phyloP scores from a whole-genome alignment of 2,888 invertebrate species.

The Trilocha varians region DNA sequence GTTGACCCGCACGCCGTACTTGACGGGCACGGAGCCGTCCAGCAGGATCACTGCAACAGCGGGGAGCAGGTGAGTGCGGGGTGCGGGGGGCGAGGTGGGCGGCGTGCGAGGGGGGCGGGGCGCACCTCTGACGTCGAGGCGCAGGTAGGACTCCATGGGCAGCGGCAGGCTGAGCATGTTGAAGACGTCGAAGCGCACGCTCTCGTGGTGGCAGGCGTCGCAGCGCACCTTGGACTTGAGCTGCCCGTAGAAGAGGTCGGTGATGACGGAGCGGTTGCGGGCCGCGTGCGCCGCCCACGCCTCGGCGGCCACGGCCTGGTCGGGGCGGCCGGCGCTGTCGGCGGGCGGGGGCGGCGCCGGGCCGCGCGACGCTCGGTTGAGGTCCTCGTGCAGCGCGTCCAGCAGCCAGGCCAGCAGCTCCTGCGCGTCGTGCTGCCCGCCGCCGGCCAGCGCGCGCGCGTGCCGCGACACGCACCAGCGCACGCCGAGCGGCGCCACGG shows the following conservation, averaged over 20 bases:
- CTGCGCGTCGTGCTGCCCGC: slow-evolving; percentile 95
- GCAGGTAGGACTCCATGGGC: slow-evolving; percentile 89
- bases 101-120: neutral
- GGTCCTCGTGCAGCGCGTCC: slow-evolving; percentile 93
- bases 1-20: slow-evolving; percentile 88
- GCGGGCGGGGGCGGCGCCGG: slow-evolving; percentile 42
- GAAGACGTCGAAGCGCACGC: slow-evolving; percentile 93
- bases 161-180: slow-evolving; percentile 91
- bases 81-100: neutral
- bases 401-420: slow-evolving; percentile 93
- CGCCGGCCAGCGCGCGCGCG: slow-evolving; percentile 89
- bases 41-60: slow-evolving; percentile 77
- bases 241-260: slow-evolving; percentile 93
- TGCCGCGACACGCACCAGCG: slow-evolving; percentile 89
- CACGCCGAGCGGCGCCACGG: slow-evolving; percentile 90
- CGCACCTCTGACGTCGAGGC: slow-evolving; percentile 82
- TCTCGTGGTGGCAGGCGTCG: slow-evolving; percentile 85
- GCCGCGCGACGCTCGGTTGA: slow-evolving; percentile 78
- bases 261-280: slow-evolving; percentile 89
- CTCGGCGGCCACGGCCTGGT: slow-evolving; percentile 74
- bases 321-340: slow-evolving; percentile 4
- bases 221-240: slow-evolving; percentile 91
- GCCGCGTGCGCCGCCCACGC: slow-evolving; percentile 89
- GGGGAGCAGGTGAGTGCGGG: neutral
- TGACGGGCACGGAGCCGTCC: slow-evolving; percentile 87